These are phyloP conservation scores for Cerastis rubricosa DNA, from an alignment of 2,888 invertebrate species.

Conservation along the genomic window DNA sequence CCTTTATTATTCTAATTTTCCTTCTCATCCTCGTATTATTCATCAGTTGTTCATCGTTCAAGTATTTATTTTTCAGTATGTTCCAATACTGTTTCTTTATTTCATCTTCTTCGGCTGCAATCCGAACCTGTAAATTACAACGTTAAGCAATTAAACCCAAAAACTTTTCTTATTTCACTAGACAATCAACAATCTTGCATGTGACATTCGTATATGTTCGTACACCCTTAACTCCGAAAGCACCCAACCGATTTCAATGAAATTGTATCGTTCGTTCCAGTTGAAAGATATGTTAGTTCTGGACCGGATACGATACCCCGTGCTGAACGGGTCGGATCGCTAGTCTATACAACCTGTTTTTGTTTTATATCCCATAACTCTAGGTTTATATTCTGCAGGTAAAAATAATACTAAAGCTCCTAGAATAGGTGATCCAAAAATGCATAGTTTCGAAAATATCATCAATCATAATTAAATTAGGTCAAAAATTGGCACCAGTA, in stretches of 20 bases:
- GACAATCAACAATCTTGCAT: not conserved
- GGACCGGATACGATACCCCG: not conserved
- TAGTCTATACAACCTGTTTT: too few relatives aligned
- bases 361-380: too few relatives aligned
- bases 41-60: conserved; percentile 69
- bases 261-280: not conserved
- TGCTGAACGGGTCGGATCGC: not conserved
- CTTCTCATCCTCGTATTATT: conserved; percentile 77
- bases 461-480: too few relatives aligned
- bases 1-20: conserved; percentile 85
- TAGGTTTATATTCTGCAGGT: too few relatives aligned
- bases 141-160: conserved; percentile 1
- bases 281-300: not conserved
- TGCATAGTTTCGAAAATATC: too few relatives aligned
- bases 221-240: not conserved
- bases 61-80: conserved; percentile 84
- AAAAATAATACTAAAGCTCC: too few relatives aligned
- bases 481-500: too few relatives aligned
- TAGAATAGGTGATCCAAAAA: too few relatives aligned
- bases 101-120: conserved; percentile 87
- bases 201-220: not conserved
- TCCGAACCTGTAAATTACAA: conserved; percentile 76
- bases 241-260: not conserved
- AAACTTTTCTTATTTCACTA: not conserved
- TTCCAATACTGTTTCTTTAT: conserved; percentile 87